These are phyloP conservation scores for Litocranius walleri DNA, from an alignment of 2,113 vertebrate species.

Conservation along the genomic window DNA sequence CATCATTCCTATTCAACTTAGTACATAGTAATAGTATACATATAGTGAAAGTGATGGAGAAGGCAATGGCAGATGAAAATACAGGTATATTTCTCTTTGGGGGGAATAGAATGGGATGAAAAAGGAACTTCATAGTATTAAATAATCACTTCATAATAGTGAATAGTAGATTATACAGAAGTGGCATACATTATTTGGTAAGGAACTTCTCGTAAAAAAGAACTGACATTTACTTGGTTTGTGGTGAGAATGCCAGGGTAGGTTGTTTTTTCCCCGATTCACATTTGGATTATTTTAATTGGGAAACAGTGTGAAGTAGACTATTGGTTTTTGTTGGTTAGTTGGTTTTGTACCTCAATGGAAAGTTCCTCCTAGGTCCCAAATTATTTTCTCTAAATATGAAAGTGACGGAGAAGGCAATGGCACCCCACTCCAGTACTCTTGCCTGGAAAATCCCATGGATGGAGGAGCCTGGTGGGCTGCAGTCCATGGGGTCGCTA, in stretches of 20 bases:
- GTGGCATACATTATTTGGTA: neutral
- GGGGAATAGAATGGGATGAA: constrained; percentile 50
- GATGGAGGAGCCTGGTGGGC: too few species aligned
- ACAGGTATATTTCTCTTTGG: constrained; percentile 79
- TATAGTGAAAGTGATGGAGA: neutral
- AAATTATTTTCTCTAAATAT: neutral
- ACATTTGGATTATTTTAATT: too few species aligned
- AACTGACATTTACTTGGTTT: neutral
- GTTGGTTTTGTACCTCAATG: neutral
- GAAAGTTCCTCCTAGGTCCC: neutral
- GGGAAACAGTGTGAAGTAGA: too few species aligned
- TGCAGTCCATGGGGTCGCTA: too few species aligned
- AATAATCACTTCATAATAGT: constrained; percentile 45
- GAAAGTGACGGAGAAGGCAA: too few species aligned
- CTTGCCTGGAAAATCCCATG: too few species aligned
- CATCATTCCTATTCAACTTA: neutral
- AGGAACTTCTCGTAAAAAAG: neutral
- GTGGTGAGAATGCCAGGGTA: neutral
- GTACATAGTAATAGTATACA: neutral
- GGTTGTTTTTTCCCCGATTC: neutral
- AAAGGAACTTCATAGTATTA: constrained; percentile 59
- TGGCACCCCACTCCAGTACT: too few species aligned
- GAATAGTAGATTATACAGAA: neutral
- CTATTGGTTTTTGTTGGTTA: too few species aligned
- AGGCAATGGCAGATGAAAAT: constrained; percentile 82